These are phyloP conservation scores for Calliscelio sp. DNA, from an alignment of 2,888 invertebrate genomes.

Conservation along the genomic window DNA sequence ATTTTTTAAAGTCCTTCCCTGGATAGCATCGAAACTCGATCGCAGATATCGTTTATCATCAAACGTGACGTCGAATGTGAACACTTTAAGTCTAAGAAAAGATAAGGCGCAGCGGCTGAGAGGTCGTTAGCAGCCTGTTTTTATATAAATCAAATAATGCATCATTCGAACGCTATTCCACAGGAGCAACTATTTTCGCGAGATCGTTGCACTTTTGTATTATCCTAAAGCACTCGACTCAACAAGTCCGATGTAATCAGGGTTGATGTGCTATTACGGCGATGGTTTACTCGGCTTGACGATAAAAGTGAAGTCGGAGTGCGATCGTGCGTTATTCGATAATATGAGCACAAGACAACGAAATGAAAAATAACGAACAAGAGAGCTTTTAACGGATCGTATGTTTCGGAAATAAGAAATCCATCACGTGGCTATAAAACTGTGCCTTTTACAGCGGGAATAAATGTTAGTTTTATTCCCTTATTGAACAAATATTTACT, in stretches of 20 bases:
- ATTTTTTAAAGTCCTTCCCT: not conserved
- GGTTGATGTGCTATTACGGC: slow-evolving; percentile 69
- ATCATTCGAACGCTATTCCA: slow-evolving; percentile 14
- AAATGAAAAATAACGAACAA: slow-evolving; percentile 64
- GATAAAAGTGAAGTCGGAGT: slow-evolving; percentile 64
- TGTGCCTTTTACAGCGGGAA: slow-evolving; percentile 4
- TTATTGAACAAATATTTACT: too few relatives aligned
- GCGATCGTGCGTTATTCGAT: slow-evolving; percentile 70
- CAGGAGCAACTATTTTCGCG: slow-evolving; percentile 44
- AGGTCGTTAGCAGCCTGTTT: slow-evolving; percentile 49
- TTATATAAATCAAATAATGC: slow-evolving; percentile 54
- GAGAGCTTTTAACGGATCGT: slow-evolving; percentile 60
- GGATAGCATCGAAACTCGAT: not conserved
- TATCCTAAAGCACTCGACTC: slow-evolving; percentile 67
- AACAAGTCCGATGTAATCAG: slow-evolving; percentile 73
- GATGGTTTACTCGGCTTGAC: slow-evolving; percentile 63
- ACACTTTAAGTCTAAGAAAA: slow-evolving; percentile 4
- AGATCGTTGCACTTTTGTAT: slow-evolving; percentile 67
- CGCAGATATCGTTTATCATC: slow-evolving; percentile 26
- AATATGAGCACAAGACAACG: slow-evolving; percentile 48
- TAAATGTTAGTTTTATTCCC: too few relatives aligned
- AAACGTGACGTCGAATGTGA: slow-evolving; percentile 29
- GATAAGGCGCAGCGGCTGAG: slow-evolving; percentile 3
- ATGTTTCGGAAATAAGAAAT: slow-evolving; percentile 59
- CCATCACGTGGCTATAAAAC: slow-evolving; percentile 19